These are phyloP conservation scores for Scophthalmus maximus DNA, from an alignment of 2,113 vertebrate species.

Conservation along the genomic window DNA sequence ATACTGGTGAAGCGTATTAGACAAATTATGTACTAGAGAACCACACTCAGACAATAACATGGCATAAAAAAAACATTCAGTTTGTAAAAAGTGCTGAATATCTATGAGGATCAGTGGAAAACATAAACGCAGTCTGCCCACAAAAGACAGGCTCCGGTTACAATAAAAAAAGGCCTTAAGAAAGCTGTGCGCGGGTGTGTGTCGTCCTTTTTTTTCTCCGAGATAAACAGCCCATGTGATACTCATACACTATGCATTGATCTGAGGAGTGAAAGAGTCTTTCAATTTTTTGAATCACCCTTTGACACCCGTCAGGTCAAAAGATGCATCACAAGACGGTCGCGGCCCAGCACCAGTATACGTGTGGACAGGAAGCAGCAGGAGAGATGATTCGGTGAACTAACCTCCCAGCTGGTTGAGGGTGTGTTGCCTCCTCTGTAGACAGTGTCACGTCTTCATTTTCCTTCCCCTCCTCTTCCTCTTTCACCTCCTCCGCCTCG, in stretches of 20 bases:
- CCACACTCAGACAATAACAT: conserved; percentile 17
- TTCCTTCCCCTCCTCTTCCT: conserved; percentile 44
- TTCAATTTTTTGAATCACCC: not conserved
- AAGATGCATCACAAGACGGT: not conserved
- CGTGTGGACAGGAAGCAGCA: not conserved
- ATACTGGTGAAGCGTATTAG: conserved; percentile 34
- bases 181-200: not conserved
- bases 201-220: not conserved
- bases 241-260: not conserved
- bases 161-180: not conserved
- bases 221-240: conserved; percentile 13
- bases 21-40: conserved; percentile 37
- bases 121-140: conserved; percentile 6
- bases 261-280: not conserved
- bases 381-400: conserved; percentile 28
- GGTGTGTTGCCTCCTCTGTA: conserved; percentile 36
- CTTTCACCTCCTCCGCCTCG: conserved; percentile 42
- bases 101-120: conserved; percentile 4
- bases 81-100: not conserved
- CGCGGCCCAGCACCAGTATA: not conserved
- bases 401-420: conserved; percentile 59
- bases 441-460: conserved; percentile 38
- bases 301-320: conserved; percentile 14
- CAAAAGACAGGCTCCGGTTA: not conserved
- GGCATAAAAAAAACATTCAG: conserved; percentile 26